Conservation (phyloP, 2,797 vertebrate species). For the Knipowitschia caucasica region DNA sequence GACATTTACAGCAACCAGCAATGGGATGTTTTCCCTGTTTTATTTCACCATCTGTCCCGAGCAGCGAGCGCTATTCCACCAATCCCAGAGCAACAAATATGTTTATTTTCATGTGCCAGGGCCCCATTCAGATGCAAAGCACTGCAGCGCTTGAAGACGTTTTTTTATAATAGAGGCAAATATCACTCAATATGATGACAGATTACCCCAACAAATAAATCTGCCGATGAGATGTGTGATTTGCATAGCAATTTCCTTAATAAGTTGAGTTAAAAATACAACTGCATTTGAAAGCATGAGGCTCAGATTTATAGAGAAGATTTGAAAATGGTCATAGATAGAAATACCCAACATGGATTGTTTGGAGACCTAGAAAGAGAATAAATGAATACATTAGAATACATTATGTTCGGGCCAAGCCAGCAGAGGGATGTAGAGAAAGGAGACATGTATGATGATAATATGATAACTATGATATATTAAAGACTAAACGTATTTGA, state of each 20-base stretch:
- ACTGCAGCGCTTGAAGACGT: conserved; percentile 12
- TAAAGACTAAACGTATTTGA: too few relatives aligned
- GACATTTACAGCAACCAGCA: conserved; percentile 27
- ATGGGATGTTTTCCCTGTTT: conserved; percentile 25
- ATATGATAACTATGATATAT: too few relatives aligned
- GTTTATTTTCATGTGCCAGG: conserved; percentile 15
- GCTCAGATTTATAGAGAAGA: neutral
- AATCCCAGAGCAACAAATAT: conserved; percentile 6
- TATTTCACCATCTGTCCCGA: conserved; percentile 20
- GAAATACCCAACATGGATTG: neutral
- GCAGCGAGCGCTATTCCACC: conserved; percentile 16
- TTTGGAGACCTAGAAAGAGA: neutral
- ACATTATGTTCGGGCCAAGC: neutral
- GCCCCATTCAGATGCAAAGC: conserved; percentile 16
- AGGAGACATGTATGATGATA: too few relatives aligned
- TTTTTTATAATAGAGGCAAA: conserved; percentile 16
- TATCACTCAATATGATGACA: conserved; percentile 4
- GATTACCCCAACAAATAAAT: conserved; percentile 15
- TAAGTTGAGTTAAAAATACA: conserved; percentile 1
- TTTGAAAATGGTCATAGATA: neutral
- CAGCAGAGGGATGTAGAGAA: too few relatives aligned
- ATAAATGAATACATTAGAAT: neutral
- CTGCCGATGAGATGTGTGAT: conserved; percentile 1
- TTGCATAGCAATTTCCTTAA: neutral
- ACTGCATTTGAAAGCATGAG: neutral